Evolutionary conservation across 2,797 vertebrate species (phyloP).

Genomic region (Gastrophryne carolinensis): DNA sequence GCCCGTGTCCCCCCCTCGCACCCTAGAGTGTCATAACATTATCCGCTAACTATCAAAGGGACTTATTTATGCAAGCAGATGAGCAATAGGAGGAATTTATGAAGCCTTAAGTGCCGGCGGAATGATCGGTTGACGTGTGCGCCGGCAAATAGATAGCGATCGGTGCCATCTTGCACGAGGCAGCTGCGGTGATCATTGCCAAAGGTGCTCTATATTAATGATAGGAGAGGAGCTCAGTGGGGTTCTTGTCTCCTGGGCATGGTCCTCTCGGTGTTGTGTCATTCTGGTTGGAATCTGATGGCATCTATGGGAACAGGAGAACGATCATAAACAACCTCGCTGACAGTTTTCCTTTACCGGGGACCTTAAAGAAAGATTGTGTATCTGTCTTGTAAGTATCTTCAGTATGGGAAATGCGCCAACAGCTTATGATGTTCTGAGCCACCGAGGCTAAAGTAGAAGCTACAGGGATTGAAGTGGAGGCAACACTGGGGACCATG

Average conservation of each 20-base stretch:
- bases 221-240: constrained; percentile 66
- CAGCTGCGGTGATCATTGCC: constrained; percentile 67
- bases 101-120: constrained; percentile 84
- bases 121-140: constrained; percentile 81
- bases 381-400: neutral
- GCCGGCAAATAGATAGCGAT: constrained; percentile 58
- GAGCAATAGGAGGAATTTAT: constrained; percentile 97
- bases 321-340: constrained; percentile 68
- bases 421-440: too few relatives aligned
- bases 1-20: constrained; percentile 89
- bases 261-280: constrained; percentile 67
- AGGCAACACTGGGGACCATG: too few relatives aligned
- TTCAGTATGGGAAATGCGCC: too few relatives aligned
- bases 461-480: too few relatives aligned
- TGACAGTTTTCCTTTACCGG: constrained; percentile 63
- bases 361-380: constrained; percentile 55
- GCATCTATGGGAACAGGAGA: constrained; percentile 73
- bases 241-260: constrained; percentile 70
- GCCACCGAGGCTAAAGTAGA: too few relatives aligned
- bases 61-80: constrained; percentile 99
- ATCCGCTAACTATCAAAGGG: constrained; percentile 98
- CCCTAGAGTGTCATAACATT: constrained; percentile 98
- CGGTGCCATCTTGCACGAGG: constrained; percentile 86
- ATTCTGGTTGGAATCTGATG: constrained; percentile 64
- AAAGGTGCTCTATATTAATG: constrained; percentile 63